Evolutionary conservation across 2,797 vertebrate genomes (phyloP), one percentile per base, ranked within the genome.

Genomic region (Carapus acus): DNA sequence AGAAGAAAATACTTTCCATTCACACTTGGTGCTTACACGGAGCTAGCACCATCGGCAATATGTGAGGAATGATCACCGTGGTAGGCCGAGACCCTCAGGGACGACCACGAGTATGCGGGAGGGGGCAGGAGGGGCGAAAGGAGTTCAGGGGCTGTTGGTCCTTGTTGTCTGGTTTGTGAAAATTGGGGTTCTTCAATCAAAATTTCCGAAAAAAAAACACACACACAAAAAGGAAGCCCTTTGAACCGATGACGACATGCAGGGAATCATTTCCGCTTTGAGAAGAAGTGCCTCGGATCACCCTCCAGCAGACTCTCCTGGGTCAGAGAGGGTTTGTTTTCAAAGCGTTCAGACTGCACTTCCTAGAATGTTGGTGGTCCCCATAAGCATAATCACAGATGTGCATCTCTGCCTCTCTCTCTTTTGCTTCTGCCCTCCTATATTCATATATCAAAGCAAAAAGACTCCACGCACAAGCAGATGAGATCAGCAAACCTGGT

Each of bases 291-390:
- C 56, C 51, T 19, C 38, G 39, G 70, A 47, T 77, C 67, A 64
- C 46, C 46, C 65, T 55, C 73, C 45, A 70, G 47, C 53, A 56
- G 45, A 65, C 54, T 68, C 52, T 53, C 58, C 19, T 31, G 29
- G 54, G 62, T 79, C 54, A 62, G 58, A 38, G 62, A 34, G 42
- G 53, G 65, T 76, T 78, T 76, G 67, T 74, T 69, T 74, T 75
- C 48, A 69, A 58, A 85, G 62, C 65, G 63, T 50, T 59, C 17
- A 52, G 72, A 54, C 58, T 68, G 36, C 62, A 74, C 69, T 81
- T 87, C 78, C 82, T 77, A 36, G 33, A 73, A 49, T 51, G 49
- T 58, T 77, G 82, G 82, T 87, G 85, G 83, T 85, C 85, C 62
- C 8, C 2, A 45, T 69, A 67, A 84, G 75, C 76, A 48, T 49